phyloP scores from a whole-genome alignment of 1,140 invertebrate genomes.

The Sarcophaga bullata region DNA sequence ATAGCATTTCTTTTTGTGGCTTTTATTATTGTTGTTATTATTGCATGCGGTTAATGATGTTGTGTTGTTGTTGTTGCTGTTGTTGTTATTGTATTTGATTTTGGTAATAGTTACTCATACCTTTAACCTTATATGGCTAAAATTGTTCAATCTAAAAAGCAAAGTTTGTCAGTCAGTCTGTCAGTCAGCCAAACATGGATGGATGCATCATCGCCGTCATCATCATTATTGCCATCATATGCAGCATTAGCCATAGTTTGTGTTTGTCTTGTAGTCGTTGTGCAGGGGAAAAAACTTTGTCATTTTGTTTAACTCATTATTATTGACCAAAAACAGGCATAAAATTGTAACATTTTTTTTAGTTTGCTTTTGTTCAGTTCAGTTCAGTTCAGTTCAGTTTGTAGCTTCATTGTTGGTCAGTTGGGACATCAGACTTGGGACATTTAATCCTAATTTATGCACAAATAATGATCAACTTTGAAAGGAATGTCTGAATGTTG shows the following conservation, averaged over 20 bases:
- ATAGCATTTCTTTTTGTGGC: too few species aligned
- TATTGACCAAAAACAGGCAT: conserved; percentile 26
- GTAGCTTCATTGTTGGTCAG: neutral
- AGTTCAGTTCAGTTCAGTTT: neutral
- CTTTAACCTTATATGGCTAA: conserved; percentile 15
- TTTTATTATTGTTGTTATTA: too few species aligned
- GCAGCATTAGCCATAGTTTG: neutral
- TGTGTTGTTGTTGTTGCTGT: neutral
- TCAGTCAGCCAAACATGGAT: too few species aligned
- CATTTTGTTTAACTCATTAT: neutral
- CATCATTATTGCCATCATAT: too few species aligned
- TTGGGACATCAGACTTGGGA: neutral
- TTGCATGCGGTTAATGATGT: neutral
- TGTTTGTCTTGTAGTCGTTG: too few species aligned
- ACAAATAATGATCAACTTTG: conserved; percentile 59
- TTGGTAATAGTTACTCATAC: conserved; percentile 17
- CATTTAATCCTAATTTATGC: conserved; percentile 62
- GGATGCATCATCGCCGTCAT: too few species aligned
- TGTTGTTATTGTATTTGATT: neutral
- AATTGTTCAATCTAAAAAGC: neutral
- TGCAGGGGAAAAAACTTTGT: neutral
- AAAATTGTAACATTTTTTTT: conserved; percentile 16
- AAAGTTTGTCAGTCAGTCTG: neutral
- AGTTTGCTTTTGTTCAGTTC: neutral
- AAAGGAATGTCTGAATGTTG: neutral